Conservation (phyloP, 1,140 invertebrate species). For the Aphidius ervi region DNA sequence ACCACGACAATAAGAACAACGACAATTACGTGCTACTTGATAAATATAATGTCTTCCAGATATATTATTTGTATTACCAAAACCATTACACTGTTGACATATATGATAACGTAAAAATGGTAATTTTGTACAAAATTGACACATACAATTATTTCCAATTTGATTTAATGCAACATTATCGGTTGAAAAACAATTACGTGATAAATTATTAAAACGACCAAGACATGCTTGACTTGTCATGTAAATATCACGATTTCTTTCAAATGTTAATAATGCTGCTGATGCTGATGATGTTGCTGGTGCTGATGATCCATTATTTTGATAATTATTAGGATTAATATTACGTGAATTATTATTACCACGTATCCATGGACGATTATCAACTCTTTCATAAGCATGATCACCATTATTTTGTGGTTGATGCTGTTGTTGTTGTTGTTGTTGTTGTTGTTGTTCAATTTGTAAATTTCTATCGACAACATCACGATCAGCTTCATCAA, state of each 20-base stretch:
- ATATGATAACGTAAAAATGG: slow-evolving; percentile 26
- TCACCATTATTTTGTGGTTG: slow-evolving; percentile 25
- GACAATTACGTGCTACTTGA: slow-evolving; percentile 41
- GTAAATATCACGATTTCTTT: slow-evolving; percentile 34
- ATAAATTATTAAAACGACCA: slow-evolving; percentile 31
- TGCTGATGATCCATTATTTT: slow-evolving; percentile 26
- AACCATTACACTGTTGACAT: slow-evolving; percentile 41
- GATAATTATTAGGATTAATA: slow-evolving; percentile 25
- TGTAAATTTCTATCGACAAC: slow-evolving; percentile 13
- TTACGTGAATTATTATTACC: slow-evolving; percentile 26
- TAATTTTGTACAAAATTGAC: slow-evolving; percentile 12
- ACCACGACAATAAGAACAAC: slow-evolving; percentile 41
- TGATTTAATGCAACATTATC: slow-evolving; percentile 45
- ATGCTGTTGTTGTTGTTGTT: not conserved
- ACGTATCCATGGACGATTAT: slow-evolving; percentile 32
- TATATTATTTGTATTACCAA: slow-evolving; percentile 22
- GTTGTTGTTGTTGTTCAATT: slow-evolving; percentile 20
- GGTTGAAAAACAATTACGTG: slow-evolving; percentile 46
- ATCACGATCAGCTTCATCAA: slow-evolving; percentile 31
- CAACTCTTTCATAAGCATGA: slow-evolving; percentile 46
- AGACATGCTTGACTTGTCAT: slow-evolving; percentile 40
- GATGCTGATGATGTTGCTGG: slow-evolving; percentile 20
- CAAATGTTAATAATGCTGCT: slow-evolving; percentile 28
- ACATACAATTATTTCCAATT: slow-evolving; percentile 24
- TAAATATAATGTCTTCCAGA: slow-evolving; percentile 44